A percentile compares a stretch with the other conserved stretches of the same genome.
Evolutionary conservation across 2,888 invertebrate species (phyloP).

Genomic region (Cryptocephalus primarius): DNA sequence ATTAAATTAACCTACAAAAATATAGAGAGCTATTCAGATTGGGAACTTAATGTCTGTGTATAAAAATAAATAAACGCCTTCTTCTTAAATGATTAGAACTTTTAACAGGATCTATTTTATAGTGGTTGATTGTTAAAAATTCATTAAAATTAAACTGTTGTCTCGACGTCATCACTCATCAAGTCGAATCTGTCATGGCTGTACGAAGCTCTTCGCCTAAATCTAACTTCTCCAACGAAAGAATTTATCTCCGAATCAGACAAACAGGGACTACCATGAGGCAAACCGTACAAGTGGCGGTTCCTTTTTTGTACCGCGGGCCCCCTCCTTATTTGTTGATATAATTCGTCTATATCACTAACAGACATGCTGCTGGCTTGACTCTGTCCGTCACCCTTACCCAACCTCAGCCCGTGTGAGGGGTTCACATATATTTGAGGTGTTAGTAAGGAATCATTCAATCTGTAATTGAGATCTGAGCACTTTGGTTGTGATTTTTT

Average conservation of each 20-base stretch:
- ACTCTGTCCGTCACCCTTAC: slow-evolving; percentile 40
- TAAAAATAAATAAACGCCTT: too few species aligned
- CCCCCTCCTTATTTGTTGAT: slow-evolving; percentile 53
- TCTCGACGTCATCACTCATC: slow-evolving; percentile 25
- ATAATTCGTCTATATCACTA: slow-evolving; percentile 57
- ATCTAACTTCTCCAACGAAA: slow-evolving; percentile 21
- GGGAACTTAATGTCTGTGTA: too few species aligned
- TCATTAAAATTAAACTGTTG: slow-evolving; percentile 14
- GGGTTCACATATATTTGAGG: slow-evolving; percentile 39
- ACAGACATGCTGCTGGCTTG: slow-evolving; percentile 45
- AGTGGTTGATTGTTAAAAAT: too few species aligned
- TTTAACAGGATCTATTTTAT: too few species aligned
- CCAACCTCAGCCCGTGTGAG: slow-evolving; percentile 34
- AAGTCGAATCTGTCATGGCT: slow-evolving; percentile 17
- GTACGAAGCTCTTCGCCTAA: slow-evolving; percentile 12
- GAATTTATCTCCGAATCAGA: slow-evolving; percentile 31
- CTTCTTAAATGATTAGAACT: too few species aligned
- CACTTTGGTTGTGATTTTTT: slow-evolving; percentile 5
- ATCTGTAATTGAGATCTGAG: slow-evolving; percentile 13
- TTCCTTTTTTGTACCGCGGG: slow-evolving; percentile 5
- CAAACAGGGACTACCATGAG: slow-evolving; percentile 24
- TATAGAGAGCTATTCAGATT: too few species aligned
- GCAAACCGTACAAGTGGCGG: slow-evolving; percentile 8
- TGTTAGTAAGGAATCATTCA: not conserved
- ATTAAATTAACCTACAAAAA: too few species aligned